Base-by-base conservation (phyloP, 2,888 invertebrate species). In the Cataglyphis cursor region DNA sequence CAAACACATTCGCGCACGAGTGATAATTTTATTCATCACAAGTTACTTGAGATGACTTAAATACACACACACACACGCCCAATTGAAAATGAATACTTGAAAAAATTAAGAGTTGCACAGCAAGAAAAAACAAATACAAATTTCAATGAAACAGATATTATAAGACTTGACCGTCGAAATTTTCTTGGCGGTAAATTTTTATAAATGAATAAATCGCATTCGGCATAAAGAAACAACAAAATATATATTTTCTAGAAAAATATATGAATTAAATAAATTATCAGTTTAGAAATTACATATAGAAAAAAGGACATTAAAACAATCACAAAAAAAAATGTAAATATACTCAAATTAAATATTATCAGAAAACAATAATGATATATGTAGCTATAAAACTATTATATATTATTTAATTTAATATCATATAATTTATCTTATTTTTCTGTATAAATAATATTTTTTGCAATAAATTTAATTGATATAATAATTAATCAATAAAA, bases 11-110 rank as follows among this genome's bases (percentile, higher is more conserved):
- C 8, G 1, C n/a, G 2, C 8, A n/a, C 8, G 48, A 48, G 41
- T n/a, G 41, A n/a, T n/a, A 28, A 21, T 78, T 68, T 81, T 75
- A 54, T 54, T 75, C 35, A 31, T 72, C 21, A 48, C 3, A 15
- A 31, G 18, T 64, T 51, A 48, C 28, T 38, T 6, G 41, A 41
- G 12, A 78, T 12, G 68, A 54, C n/a, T 73, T 74, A 54, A 74
- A 10, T 54, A 21, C 41, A 38, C 9, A 38, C 38, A 38, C 6
- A 38, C 38, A 38, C 9, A 38, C 38, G 2, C 31, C 28, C 15
- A 10, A 28, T 61, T 24, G 31, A 8, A 65, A 68, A 68, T 4
- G 15, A 62, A 64, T 38, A 35, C 41, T n/a, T 28, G 41, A 28
- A 28, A 66, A 57, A 78, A 78, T 66, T 78, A 21, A 41, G 15